Evolutionary conservation across 1,140 invertebrate genomes (phyloP).

Genomic region (Eurosta solidaginis): DNA sequence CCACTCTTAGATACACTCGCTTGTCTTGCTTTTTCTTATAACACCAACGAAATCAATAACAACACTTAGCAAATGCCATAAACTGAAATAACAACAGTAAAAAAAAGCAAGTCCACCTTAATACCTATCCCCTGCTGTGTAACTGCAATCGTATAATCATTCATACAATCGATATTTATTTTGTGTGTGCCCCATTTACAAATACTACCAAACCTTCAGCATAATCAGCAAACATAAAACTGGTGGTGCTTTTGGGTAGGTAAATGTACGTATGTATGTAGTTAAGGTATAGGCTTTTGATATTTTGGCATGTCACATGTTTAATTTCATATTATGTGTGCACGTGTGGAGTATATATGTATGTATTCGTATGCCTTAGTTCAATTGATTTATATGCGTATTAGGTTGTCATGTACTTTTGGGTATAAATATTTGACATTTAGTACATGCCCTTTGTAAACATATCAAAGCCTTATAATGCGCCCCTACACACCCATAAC

Average conservation of each 20-base stretch:
- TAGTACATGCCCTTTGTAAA: background rate
- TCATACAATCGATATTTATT: conserved; percentile 13
- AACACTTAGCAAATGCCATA: background rate
- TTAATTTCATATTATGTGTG: background rate
- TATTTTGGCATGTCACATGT: background rate
- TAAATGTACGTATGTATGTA: background rate
- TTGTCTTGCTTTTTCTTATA: background rate
- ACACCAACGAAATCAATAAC: background rate
- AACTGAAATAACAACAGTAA: background rate
- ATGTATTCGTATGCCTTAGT: background rate
- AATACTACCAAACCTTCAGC: too few species aligned
- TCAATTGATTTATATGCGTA: background rate
- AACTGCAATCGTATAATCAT: background rate
- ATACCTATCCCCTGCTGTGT: background rate
- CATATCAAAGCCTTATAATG: too few species aligned
- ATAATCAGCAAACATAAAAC: too few species aligned
- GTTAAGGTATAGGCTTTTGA: background rate
- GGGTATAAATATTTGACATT: background rate
- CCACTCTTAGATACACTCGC: background rate
- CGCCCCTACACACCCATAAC: too few species aligned
- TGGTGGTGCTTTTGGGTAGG: background rate
- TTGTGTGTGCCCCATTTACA: background rate
- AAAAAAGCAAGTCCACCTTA: background rate
- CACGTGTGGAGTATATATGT: background rate
- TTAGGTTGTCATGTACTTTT: background rate